A percentile compares a stretch with the other conserved stretches of the same genome.
These are phyloP conservation scores for Zaprionus africanus DNA, from an alignment of 1,140 invertebrate genomes.

Conservation along the genomic window DNA sequence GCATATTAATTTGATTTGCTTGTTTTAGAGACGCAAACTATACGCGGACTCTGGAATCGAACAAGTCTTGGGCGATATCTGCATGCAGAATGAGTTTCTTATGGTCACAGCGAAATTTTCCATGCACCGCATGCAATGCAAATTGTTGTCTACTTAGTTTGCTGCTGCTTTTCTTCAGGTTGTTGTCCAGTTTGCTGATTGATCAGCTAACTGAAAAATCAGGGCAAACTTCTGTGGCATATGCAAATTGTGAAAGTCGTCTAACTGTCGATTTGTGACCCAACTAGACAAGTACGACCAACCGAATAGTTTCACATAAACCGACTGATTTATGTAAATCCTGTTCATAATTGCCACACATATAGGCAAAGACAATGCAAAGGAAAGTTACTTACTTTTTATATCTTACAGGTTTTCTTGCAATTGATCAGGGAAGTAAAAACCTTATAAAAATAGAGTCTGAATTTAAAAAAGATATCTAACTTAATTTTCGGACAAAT, in stretches of 20 bases:
- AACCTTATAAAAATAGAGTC: neutral
- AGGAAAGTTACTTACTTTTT: neutral
- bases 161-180: neutral
- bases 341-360: slow-evolving; percentile 41
- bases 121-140: slow-evolving; percentile 17
- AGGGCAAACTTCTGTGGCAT: slow-evolving; percentile 63
- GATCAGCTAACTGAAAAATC: slow-evolving; percentile 60
- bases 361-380: neutral
- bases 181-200: slow-evolving; percentile 27
- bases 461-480: neutral
- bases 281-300: slow-evolving; percentile 34
- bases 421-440: neutral
- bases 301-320: slow-evolving; percentile 20
- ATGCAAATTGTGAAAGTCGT: slow-evolving; percentile 72
- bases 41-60: slow-evolving; percentile 33
- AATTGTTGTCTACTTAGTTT: slow-evolving; percentile 2
- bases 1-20: slow-evolving; percentile 73
- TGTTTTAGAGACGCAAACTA: slow-evolving; percentile 30
- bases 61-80: slow-evolving; percentile 33
- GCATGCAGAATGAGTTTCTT: slow-evolving; percentile 47
- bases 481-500: neutral
- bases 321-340: slow-evolving; percentile 62
- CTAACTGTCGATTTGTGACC: slow-evolving; percentile 65
- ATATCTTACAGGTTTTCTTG: too few species aligned
- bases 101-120: slow-evolving; percentile 46